Conservation (phyloP, 2,113 vertebrate species). For the Leiothrix lutea region DNA sequence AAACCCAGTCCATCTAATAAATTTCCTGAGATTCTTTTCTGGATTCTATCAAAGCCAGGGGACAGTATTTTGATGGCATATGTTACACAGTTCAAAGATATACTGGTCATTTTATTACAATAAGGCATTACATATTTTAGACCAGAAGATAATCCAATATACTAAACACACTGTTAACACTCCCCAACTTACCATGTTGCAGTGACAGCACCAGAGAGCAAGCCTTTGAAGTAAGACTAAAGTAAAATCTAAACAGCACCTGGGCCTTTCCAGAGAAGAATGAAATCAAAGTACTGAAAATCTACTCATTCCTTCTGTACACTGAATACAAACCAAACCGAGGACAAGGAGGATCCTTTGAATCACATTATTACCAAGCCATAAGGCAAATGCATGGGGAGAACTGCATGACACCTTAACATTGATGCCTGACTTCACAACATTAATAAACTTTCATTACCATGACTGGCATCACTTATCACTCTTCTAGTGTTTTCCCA, state of each 20-base stretch:
- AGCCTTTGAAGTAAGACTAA: neutral
- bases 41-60: neutral
- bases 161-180: neutral
- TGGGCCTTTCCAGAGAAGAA: neutral
- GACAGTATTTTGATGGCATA: neutral
- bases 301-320: neutral
- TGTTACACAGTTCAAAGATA: neutral
- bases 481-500: neutral
- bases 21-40: neutral
- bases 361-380: accelerated
- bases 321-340: neutral
- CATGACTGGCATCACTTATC: neutral
- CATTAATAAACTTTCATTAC: neutral
- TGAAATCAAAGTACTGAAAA: neutral
- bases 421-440: neutral
- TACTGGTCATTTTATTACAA: neutral
- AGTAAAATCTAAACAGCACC: neutral
- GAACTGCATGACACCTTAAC: neutral
- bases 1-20: neutral
- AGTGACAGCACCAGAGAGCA: neutral
- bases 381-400: neutral
- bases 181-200: neutral
- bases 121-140: neutral
- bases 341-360: neutral
- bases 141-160: neutral